phyloP scores from a whole-genome alignment of 2,113 vertebrate genomes.

The Sialia sialis region DNA sequence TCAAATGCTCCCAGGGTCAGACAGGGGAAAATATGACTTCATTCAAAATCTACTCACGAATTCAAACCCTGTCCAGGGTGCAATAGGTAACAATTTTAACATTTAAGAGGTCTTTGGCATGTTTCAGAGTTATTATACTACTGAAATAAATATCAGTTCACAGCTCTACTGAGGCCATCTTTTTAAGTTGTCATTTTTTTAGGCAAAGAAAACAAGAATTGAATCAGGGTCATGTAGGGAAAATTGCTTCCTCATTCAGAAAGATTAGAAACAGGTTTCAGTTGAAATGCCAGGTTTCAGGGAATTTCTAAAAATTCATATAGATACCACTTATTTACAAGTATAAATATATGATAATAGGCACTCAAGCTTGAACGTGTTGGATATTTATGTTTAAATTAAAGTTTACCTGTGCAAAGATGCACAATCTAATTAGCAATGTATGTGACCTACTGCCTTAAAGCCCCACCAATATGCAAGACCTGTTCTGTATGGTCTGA shows the following conservation, averaged over 20 bases:
- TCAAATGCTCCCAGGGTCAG: constrained; percentile 19
- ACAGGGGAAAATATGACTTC: neutral
- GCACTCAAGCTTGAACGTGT: neutral
- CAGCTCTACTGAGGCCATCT: constrained; percentile 14
- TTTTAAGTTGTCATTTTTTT: constrained; percentile 15
- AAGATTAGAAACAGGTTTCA: constrained; percentile 46
- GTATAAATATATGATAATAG: neutral
- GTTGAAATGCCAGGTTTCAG: neutral
- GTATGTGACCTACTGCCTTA: neutral
- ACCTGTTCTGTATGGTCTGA: neutral
- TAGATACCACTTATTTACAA: neutral
- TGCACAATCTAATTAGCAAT: neutral
- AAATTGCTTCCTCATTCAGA: constrained; percentile 48
- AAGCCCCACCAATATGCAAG: neutral
- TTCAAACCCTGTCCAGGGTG: constrained; percentile 15
- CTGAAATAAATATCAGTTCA: constrained; percentile 22
- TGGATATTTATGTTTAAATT: neutral
- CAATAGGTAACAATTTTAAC: constrained; percentile 35
- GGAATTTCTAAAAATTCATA: neutral
- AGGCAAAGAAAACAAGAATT: constrained; percentile 30
- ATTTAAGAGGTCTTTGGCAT: neutral
- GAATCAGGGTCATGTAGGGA: constrained; percentile 12
- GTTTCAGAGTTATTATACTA: constrained; percentile 30
- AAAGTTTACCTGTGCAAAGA: neutral
- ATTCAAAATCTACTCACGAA: constrained; percentile 29